These are phyloP conservation scores for Enoplosus armatus DNA, from an alignment of 2,797 vertebrate genomes.

Conservation along the genomic window DNA sequence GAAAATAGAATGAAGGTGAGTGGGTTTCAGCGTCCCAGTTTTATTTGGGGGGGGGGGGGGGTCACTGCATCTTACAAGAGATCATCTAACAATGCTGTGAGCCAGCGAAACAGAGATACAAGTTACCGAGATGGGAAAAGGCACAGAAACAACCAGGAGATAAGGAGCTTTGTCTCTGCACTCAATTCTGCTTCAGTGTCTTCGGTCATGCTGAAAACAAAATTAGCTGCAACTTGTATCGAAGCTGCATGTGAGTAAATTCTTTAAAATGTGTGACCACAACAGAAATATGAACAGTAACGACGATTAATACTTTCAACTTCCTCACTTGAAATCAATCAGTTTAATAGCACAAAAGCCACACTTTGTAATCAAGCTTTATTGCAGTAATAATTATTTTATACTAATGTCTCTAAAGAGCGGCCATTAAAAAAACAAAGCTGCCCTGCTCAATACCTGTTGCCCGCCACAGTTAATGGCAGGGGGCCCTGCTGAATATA, in stretches of 20 bases:
- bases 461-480: slow-evolving; percentile 54
- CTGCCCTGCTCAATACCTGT: slow-evolving; percentile 66
- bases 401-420: slow-evolving; percentile 73
- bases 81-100: slow-evolving; percentile 21
- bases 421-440: slow-evolving; percentile 68
- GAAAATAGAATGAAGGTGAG: slow-evolving; percentile 44
- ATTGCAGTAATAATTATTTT: slow-evolving; percentile 75
- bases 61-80: slow-evolving; percentile 37
- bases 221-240: background rate
- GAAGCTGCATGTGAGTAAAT: background rate
- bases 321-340: slow-evolving; percentile 47
- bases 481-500: slow-evolving; percentile 63
- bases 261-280: background rate
- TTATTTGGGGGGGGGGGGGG: background rate
- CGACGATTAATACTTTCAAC: slow-evolving; percentile 22
- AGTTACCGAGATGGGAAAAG: slow-evolving; percentile 12
- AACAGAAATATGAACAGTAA: background rate
- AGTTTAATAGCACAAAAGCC: slow-evolving; percentile 45
- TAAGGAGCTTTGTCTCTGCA: slow-evolving; percentile 2
- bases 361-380: slow-evolving; percentile 64
- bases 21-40: slow-evolving; percentile 19
- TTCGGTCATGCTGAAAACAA: background rate
- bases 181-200: slow-evolving; percentile 10
- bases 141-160: slow-evolving; percentile 18
- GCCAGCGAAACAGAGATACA: slow-evolving; percentile 19